phyloP scores from a whole-genome alignment of 2,888 invertebrate species.

The Drosophila percnosoma region DNA sequence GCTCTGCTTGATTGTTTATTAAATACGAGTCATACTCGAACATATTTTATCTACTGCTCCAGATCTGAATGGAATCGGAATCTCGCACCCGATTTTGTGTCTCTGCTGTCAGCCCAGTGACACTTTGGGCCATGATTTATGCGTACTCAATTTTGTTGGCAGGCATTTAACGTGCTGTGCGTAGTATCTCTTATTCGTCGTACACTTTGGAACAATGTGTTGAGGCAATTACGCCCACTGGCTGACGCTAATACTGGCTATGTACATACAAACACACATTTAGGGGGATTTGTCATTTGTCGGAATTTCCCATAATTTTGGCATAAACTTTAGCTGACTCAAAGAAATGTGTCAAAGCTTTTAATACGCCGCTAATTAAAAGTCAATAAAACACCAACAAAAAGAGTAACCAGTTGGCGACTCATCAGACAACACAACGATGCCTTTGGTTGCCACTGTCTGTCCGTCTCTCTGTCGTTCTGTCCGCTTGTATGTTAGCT shows the following conservation, averaged over 20 bases:
- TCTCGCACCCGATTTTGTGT: slow-evolving; percentile 70
- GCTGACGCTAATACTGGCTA: slow-evolving; percentile 33
- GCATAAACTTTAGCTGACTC: slow-evolving; percentile 30
- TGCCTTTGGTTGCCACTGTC: slow-evolving; percentile 2
- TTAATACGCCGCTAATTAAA: slow-evolving; percentile 69
- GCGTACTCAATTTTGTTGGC: slow-evolving; percentile 59
- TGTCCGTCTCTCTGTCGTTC: not conserved
- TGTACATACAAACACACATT: slow-evolving; percentile 4
- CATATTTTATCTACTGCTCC: slow-evolving; percentile 61
- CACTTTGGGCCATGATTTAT: slow-evolving; percentile 72
- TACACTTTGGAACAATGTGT: slow-evolving; percentile 56
- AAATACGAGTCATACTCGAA: slow-evolving; percentile 50
- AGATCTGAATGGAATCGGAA: slow-evolving; percentile 61
- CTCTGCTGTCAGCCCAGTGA: slow-evolving; percentile 66
- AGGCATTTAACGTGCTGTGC: slow-evolving; percentile 64
- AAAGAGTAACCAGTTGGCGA: slow-evolving; percentile 58
- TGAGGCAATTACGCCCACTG: slow-evolving; percentile 77
- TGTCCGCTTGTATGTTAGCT: slow-evolving; percentile 17
- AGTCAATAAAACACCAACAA: slow-evolving; percentile 62
- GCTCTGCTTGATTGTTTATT: slow-evolving; percentile 47
- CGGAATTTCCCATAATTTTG: slow-evolving; percentile 70
- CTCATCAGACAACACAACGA: slow-evolving; percentile 46
- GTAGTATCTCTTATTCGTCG: slow-evolving; percentile 22
- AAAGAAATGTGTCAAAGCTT: slow-evolving; percentile 52
- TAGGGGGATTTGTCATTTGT: slow-evolving; percentile 56